These are phyloP conservation scores for Stenodema calcarata DNA, from an alignment of 2,888 invertebrate genomes.

Conservation along the genomic window DNA sequence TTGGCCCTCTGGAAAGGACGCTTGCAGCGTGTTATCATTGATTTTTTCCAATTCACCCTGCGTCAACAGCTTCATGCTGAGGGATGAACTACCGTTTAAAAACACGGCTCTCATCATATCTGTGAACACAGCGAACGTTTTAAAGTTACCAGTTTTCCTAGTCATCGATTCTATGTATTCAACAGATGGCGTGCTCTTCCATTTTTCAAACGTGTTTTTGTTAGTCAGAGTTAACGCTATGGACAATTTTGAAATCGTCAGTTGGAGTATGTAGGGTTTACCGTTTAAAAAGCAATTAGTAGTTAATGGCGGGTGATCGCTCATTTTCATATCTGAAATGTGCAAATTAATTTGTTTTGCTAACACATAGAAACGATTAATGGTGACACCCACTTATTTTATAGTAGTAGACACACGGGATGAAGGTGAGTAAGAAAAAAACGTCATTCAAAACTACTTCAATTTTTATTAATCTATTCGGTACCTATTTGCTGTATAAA, in stretches of 20 bases:
- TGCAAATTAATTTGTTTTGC: too few species aligned
- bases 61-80: conserved; percentile 65
- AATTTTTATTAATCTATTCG: too few species aligned
- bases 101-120: conserved; percentile 67
- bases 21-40: conserved; percentile 46
- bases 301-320: conserved; percentile 61
- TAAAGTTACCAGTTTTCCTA: conserved; percentile 67
- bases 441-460: too few species aligned
- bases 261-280: conserved; percentile 63
- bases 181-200: conserved; percentile 65
- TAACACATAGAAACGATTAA: too few species aligned
- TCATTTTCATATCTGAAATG: conserved; percentile 1
- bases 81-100: conserved; percentile 66
- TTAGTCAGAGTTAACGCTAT: conserved; percentile 65
- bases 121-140: conserved; percentile 66
- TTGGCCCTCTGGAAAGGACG: not conserved
- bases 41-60: conserved; percentile 65
- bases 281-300: conserved; percentile 63
- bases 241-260: conserved; percentile 62
- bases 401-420: too few species aligned
- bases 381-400: too few species aligned
- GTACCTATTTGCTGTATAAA: too few species aligned
- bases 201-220: conserved; percentile 66
- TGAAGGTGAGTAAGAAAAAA: too few species aligned
- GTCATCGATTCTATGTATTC: conserved; percentile 67